phyloP scores from a whole-genome alignment of 2,797 vertebrate species.

The Tolypeutes matacus region DNA sequence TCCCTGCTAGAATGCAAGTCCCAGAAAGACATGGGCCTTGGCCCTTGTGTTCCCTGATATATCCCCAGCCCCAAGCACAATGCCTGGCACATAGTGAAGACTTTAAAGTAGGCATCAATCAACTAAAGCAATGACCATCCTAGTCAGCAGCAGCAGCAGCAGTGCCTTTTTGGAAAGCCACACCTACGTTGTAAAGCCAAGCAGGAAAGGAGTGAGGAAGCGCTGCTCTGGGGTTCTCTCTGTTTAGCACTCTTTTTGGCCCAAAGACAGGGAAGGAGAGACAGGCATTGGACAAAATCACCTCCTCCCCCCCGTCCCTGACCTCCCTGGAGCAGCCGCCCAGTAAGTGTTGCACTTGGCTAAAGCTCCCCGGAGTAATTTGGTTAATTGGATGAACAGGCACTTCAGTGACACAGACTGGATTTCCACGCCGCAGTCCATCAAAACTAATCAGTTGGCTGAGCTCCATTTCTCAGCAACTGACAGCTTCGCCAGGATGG shows the following conservation, averaged over 20 bases:
- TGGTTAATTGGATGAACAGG: constrained; percentile 85
- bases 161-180: not conserved
- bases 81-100: not conserved
- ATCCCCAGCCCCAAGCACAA: not conserved
- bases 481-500: constrained; percentile 72
- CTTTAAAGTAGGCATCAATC: not conserved
- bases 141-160: no score
- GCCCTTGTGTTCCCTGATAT: not conserved
- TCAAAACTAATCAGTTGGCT: constrained; percentile 84
- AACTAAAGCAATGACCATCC: not conserved
- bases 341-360: constrained; percentile 82
- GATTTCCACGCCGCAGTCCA: constrained; percentile 78
- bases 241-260: not conserved
- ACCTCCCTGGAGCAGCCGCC: constrained; percentile 65
- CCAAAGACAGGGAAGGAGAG: not conserved
- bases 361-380: constrained; percentile 80
- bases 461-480: constrained; percentile 67
- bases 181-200: not conserved
- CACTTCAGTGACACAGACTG: constrained; percentile 77
- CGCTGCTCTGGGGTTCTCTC: not conserved
- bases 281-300: not conserved
- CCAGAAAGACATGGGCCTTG: not conserved
- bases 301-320: constrained; percentile 38
- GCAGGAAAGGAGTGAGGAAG: fast-evolving
- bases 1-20: not conserved